A percentile compares a stretch with the other conserved stretches of the same genome.
phyloP scores from a whole-genome alignment of 2,797 vertebrate genomes.

The Psittacula derbiana region DNA sequence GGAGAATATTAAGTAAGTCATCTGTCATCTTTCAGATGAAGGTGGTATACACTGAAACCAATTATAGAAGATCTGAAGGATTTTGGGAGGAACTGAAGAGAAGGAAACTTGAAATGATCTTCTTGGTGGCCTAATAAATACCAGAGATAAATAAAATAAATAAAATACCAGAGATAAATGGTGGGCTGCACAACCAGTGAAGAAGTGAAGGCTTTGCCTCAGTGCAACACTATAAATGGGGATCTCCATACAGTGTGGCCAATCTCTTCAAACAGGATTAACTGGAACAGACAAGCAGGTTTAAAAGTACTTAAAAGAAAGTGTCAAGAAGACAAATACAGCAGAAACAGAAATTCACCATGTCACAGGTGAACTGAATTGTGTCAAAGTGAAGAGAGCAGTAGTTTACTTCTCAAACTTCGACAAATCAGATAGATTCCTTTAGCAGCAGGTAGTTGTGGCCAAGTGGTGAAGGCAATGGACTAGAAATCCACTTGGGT shows the following conservation, averaged over 20 bases:
- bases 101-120: not conserved
- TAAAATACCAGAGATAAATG: not conserved
- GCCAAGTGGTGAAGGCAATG: not conserved
- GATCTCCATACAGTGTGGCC: not conserved
- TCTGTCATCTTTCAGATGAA: not conserved
- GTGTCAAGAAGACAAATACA: not conserved
- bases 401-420: not conserved
- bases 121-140: not conserved
- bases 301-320: not conserved
- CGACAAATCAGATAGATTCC: not conserved
- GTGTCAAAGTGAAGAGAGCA: not conserved
- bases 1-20: not conserved
- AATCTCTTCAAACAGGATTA: not conserved
- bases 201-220: not conserved
- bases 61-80: constrained; percentile 11
- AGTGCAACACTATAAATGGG: not conserved
- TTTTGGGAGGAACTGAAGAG: not conserved
- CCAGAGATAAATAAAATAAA: not conserved
- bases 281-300: not conserved
- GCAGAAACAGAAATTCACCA: not conserved
- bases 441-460: not conserved
- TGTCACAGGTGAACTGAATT: not conserved
- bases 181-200: not conserved
- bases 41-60: not conserved
- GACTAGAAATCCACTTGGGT: not conserved